Percentiles rank a stretch among this genome's conserved stretches.
Evolutionary conservation across 2,888 invertebrate genomes (phyloP).

Genomic region (Rotaria sp.): DNA sequence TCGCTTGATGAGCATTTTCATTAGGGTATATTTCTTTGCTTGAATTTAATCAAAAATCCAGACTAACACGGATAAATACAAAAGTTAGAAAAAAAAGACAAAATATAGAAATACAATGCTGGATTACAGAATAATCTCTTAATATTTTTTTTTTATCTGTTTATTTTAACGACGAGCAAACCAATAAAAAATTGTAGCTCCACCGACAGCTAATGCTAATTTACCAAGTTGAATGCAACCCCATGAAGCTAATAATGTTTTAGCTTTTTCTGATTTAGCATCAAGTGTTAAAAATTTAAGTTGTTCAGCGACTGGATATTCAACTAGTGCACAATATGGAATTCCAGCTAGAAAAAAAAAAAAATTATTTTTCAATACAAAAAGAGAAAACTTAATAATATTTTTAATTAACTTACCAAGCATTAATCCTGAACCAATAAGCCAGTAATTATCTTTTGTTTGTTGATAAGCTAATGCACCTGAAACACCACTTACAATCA

Average conservation of each 20-base stretch:
- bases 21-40: no score
- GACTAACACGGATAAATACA: no score
- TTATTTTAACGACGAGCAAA: slow-evolving; percentile 2
- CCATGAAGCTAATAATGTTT: slow-evolving; percentile 1
- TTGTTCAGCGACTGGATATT: neutral
- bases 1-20: no score
- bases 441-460: slow-evolving; percentile 2
- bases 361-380: neutral
- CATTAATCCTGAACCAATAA: neutral
- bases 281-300: slow-evolving; percentile 10
- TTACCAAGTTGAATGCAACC: neutral
- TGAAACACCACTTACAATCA: neutral
- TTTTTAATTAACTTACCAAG: neutral
- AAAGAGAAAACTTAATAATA: neutral
- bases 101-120: no score
- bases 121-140: no score
- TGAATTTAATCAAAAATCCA: no score
- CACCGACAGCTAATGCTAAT: slow-evolving; percentile 1
- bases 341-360: neutral
- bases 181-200: neutral
- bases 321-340: neutral
- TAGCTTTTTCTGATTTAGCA: slow-evolving; percentile 9
- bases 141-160: no score
- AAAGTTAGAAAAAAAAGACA: no score
- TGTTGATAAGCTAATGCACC: neutral